Base-by-base conservation (phyloP, 2,797 vertebrate species). In the Rousettus madagascariensis region DNA sequence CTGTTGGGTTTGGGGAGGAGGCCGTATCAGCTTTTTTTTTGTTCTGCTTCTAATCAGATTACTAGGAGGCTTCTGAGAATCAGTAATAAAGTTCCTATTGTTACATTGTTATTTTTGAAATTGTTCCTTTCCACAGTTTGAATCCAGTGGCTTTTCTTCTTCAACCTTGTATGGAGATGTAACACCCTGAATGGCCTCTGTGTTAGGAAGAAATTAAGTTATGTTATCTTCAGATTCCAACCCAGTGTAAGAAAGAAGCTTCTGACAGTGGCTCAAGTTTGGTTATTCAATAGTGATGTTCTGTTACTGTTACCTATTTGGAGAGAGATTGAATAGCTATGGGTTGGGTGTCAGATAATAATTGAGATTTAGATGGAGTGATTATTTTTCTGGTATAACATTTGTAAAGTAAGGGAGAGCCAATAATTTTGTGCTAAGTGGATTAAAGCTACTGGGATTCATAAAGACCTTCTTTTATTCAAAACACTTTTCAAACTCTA, bases 31-130 rank as follows among this genome's bases (percentile, higher is more conserved):
- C 30, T 53, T 66, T 94, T 65, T 94, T 8, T 33, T 86, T 53
- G 6, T 43, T 92, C 8, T 72, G 5, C 26, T 43, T 78, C 24
- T 86, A 36, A 26, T 71, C 59, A 90, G 43, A 63, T 53, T 66
- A 38, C 33, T 36, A 41, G 12, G 30, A 94, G 68, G 46, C 38
- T 68, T 89, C 55, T 94, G 65, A 89, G 59, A 94, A 78, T 91
- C 71, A 80, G n/a, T 46, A n/a, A 55, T 20, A 55, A 75, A 33
- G 13, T 90, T 95, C 59, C 24, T 85, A 19, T 61, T 36, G 2
- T 80, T 86, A 30, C 17, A 20, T 59, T 51, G 22, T 77, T 91
- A 30, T 43, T 93, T 86, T 91, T 79, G 83, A 91, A 94, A 93
- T 82, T 49, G 41, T 63, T 94, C 36, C 36, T 83, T 78, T 86